These are phyloP conservation scores for Halcyon chelicuti DNA, from an alignment of 2,797 vertebrate species.

Conservation along the genomic window DNA sequence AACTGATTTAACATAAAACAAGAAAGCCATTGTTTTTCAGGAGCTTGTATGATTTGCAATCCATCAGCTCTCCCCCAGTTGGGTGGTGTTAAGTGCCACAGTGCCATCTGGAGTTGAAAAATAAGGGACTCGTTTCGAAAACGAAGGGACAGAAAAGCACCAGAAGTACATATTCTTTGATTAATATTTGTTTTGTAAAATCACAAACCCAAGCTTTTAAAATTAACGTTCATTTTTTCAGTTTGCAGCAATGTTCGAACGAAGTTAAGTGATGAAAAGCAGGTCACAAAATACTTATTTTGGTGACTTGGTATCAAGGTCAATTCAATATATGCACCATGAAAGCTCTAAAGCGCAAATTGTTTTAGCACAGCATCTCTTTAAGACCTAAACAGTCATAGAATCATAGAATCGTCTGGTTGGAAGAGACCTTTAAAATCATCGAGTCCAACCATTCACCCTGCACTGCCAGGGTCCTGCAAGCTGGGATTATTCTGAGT, in stretches of 20 bases:
- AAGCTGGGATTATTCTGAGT: neutral
- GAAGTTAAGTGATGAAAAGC: neutral
- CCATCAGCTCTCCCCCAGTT: neutral
- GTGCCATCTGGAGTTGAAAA: constrained; percentile 39
- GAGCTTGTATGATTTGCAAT: neutral
- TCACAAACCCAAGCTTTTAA: neutral
- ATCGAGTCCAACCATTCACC: no score
- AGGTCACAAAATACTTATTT: neutral
- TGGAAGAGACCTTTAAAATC: no score
- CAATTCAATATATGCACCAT: neutral
- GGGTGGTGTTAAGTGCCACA: neutral
- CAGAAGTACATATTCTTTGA: accelerated
- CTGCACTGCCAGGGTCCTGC: no score
- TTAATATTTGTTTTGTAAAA: neutral
- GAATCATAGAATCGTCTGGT: no score
- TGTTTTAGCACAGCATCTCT: neutral
- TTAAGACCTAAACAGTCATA: neutral
- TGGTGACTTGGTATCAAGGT: neutral
- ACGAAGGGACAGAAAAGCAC: neutral
- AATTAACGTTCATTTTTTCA: neutral
- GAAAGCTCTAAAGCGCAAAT: neutral
- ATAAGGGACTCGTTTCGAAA: neutral
- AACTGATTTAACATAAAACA: constrained; percentile 19
- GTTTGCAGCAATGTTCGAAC: neutral
- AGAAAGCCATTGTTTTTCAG: constrained; percentile 16